Evolutionary conservation across 2,113 vertebrate genomes (phyloP).

Genomic region (Rhinoptilus africanus): DNA sequence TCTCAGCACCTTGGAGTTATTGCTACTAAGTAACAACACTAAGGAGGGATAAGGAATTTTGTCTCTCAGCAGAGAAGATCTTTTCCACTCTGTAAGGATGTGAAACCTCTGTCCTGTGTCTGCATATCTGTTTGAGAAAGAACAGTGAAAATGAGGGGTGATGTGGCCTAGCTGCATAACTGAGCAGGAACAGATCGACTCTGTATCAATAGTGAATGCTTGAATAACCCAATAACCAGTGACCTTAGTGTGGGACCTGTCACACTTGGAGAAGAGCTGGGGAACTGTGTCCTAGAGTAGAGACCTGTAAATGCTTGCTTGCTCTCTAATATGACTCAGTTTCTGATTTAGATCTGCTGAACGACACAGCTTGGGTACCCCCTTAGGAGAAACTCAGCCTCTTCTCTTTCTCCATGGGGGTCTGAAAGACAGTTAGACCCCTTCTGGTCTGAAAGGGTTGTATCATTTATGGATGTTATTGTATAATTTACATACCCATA

Average conservation of each 20-base stretch:
- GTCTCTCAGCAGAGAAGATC: neutral
- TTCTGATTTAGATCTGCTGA: neutral
- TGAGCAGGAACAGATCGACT: neutral
- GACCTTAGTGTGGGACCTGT: neutral
- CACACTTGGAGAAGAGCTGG: neutral
- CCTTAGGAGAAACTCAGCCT: neutral
- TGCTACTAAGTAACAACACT: neutral
- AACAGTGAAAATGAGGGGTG: neutral
- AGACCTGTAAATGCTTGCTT: neutral
- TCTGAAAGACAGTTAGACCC: neutral
- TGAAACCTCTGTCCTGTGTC: neutral
- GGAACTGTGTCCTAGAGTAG: neutral
- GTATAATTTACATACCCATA: neutral
- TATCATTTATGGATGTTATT: neutral
- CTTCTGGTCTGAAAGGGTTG: neutral
- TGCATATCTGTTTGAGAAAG: neutral
- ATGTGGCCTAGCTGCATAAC: neutral
- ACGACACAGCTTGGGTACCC: neutral
- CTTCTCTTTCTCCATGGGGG: neutral
- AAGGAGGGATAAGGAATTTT: neutral
- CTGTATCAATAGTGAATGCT: neutral
- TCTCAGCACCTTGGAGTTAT: slow-evolving; percentile 25
- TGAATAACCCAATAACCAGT: neutral
- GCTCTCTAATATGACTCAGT: neutral
- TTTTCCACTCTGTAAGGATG: neutral